A percentile compares a stretch with the other conserved stretches of the same genome.
phyloP scores from a whole-genome alignment of 2,888 invertebrate species.

The Orthosia incerta region DNA sequence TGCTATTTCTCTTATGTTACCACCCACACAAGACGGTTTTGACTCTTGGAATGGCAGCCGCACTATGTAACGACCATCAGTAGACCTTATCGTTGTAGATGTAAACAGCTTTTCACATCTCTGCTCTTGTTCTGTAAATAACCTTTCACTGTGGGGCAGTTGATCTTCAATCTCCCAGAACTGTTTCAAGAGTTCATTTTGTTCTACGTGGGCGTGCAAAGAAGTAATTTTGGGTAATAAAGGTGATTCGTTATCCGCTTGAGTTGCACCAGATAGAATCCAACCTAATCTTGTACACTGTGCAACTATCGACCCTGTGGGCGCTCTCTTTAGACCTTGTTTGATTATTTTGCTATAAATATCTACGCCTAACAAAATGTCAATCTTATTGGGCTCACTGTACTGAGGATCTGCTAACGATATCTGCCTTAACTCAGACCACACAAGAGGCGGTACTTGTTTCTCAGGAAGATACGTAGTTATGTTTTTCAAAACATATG shows the following conservation, averaged over 20 bases:
- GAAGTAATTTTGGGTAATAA: conserved; percentile 6
- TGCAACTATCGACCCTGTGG: conserved; percentile 2
- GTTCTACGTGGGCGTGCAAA: conserved; percentile 2
- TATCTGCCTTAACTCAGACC: conserved; percentile 2
- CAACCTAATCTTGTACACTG: conserved; percentile 3
- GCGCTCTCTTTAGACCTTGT: neutral
- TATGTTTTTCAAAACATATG: conserved; percentile 1
- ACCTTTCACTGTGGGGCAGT: neutral
- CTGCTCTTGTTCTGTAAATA: conserved; percentile 7
- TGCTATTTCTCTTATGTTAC: conserved; percentile 12
- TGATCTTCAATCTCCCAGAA: conserved; percentile 9
- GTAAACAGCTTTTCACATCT: neutral
- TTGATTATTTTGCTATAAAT: conserved; percentile 1
- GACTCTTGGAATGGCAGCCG: neutral
- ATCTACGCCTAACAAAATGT: conserved; percentile 3
- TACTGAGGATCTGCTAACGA: conserved; percentile 6
- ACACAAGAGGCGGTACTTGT: conserved; percentile 3
- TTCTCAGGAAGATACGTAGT: conserved; percentile 4
- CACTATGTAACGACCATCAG: conserved; percentile 9
- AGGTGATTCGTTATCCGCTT: neutral
- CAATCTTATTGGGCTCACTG: conserved; percentile 1
- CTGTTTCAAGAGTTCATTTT: neutral
- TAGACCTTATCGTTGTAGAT: neutral
- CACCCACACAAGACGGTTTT: conserved; percentile 6
- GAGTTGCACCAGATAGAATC: neutral